phyloP scores from a whole-genome alignment of 2,797 vertebrate genomes.

The Choloepus didactylus region DNA sequence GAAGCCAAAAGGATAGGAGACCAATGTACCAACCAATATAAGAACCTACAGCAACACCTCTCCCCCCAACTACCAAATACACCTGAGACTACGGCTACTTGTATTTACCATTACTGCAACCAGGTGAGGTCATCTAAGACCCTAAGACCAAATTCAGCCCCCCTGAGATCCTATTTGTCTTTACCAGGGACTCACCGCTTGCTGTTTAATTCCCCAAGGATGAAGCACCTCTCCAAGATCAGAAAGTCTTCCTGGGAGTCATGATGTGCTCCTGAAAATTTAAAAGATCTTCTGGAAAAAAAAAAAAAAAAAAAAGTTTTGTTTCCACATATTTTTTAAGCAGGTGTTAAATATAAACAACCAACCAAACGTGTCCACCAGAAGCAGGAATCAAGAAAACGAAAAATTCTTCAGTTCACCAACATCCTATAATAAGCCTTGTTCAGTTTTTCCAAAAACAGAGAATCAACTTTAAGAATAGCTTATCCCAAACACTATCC shows the following conservation, averaged over 20 bases:
- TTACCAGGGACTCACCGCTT: background rate
- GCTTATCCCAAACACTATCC: conserved; percentile 20
- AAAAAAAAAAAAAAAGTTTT: background rate
- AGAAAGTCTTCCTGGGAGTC: background rate
- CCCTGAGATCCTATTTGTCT: background rate
- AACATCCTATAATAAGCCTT: conserved; percentile 36
- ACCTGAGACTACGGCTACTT: background rate
- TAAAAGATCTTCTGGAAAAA: background rate
- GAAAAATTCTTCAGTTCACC: conserved; percentile 26
- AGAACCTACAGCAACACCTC: background rate
- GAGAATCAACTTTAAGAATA: background rate
- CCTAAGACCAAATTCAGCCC: background rate
- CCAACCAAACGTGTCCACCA: conserved; percentile 8
- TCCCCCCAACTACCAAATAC: background rate
- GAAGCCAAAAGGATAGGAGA: background rate
- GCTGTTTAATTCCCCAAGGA: background rate
- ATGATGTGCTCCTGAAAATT: background rate
- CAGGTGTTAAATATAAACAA: conserved; percentile 52
- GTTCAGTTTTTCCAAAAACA: conserved; percentile 45
- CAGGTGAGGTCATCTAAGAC: conserved; percentile 20
- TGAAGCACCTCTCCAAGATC: conserved; percentile 15
- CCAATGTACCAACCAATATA: background rate
- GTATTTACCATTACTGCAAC: background rate
- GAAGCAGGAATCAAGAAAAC: conserved; percentile 46
- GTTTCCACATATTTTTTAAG: conserved; percentile 4